Evolutionary conservation across 2,888 invertebrate species (phyloP).

Genomic region (Cosmopolites sordidus): DNA sequence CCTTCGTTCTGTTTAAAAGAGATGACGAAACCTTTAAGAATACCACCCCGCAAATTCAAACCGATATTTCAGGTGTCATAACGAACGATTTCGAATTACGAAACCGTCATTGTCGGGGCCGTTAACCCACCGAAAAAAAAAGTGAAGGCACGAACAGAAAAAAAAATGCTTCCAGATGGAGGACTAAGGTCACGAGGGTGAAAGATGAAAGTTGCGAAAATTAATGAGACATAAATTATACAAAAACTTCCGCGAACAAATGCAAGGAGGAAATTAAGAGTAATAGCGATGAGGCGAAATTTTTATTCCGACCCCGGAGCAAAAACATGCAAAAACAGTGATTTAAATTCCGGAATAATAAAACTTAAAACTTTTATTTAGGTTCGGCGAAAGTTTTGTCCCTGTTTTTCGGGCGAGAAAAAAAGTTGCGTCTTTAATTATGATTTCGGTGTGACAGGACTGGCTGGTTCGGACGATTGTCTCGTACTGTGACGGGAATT

Average conservation of each 20-base stretch:
- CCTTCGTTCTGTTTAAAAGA: no score
- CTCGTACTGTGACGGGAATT: no score
- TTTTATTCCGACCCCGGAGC: conserved; percentile 28
- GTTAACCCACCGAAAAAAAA: conserved; percentile 14
- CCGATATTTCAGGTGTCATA: no score
- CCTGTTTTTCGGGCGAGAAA: conserved; percentile 1
- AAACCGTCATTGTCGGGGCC: no score
- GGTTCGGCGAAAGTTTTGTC: conserved; percentile 13
- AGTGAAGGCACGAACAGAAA: not conserved
- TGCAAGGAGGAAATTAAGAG: conserved; percentile 37
- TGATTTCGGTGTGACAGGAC: conserved; percentile 19
- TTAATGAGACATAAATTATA: conserved; percentile 43
- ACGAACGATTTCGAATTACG: no score
- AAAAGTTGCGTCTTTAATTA: conserved; percentile 12
- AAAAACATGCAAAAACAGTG: conserved; percentile 28
- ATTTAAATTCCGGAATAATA: conserved; percentile 21
- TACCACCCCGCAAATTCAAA: no score
- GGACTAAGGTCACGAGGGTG: conserved; percentile 13
- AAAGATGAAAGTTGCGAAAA: conserved; percentile 31
- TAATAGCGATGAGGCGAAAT: conserved; percentile 36
- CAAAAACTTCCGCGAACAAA: conserved; percentile 38
- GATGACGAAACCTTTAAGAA: no score
- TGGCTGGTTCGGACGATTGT: not conserved
- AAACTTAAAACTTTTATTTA: conserved; percentile 20
- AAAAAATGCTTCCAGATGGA: conserved; percentile 11